A percentile compares a stretch with the other conserved stretches of the same genome.
These are phyloP conservation scores for Tupaia chinensis DNA, from an alignment of 2,113 vertebrate species.

Conservation along the genomic window DNA sequence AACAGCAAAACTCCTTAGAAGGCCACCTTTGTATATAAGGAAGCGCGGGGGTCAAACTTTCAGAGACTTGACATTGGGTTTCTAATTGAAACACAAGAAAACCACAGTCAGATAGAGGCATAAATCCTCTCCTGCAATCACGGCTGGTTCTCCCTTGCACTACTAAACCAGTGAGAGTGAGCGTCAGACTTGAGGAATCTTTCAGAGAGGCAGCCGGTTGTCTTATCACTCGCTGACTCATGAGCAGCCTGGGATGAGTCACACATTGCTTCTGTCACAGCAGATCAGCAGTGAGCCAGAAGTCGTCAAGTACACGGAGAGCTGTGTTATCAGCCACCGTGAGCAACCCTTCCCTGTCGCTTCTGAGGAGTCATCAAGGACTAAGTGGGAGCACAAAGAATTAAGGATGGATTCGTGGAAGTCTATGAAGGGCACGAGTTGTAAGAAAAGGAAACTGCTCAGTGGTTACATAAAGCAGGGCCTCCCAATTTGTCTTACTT, in stretches of 20 bases:
- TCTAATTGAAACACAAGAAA: not conserved
- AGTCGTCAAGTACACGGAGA: not conserved
- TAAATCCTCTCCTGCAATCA: not conserved
- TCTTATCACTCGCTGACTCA: constrained; percentile 63
- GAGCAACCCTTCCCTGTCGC: constrained; percentile 41
- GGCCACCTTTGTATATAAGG: not conserved
- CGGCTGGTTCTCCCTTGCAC: not conserved
- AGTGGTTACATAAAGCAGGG: not conserved
- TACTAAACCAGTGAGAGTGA: constrained; percentile 21
- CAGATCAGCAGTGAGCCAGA: constrained; percentile 54
- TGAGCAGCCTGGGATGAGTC: constrained; percentile 44
- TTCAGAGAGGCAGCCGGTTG: constrained; percentile 24
- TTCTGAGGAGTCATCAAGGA: not conserved
- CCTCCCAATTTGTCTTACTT: not conserved
- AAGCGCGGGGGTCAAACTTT: not conserved
- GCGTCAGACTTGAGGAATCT: constrained; percentile 4
- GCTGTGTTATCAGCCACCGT: not conserved
- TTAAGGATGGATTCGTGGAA: not conserved
- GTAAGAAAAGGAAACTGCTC: not conserved
- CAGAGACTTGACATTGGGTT: not conserved
- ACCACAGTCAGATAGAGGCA: not conserved
- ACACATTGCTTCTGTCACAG: constrained; percentile 72
- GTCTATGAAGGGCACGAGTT: not conserved
- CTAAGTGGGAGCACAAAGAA: not conserved
- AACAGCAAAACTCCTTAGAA: not conserved